Evolutionary conservation across 1,140 invertebrate species (phyloP), one percentile per base, ranked within the genome.

Genomic region (Aphaenogaster floridana): DNA sequence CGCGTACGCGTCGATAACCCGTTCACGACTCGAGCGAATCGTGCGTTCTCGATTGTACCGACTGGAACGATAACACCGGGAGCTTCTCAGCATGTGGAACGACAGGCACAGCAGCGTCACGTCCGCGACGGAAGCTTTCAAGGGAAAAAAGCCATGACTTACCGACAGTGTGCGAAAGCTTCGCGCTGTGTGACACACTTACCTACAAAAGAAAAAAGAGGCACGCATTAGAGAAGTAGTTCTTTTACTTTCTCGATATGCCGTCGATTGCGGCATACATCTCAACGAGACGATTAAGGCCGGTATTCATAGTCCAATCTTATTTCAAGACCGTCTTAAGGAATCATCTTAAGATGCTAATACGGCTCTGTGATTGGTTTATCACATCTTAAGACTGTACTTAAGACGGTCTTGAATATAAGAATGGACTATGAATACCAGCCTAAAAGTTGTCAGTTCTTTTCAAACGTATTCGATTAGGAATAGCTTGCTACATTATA

Each of bases 171-270:
- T 61, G 45, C 17, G 50, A 57, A 50, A 64, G 59, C 36, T 69
- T 79, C 28, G 50, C 52, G 57, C 4, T 21, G 78, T 78, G 66
- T 39, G 52, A 68, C 11, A 21, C 72, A 91, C 90, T 91, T 91
- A 91, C 90, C 90, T 91, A 85, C 64, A 89, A 91, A 91, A 90
- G 84, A 91, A 84, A 91, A 68, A 45, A 42, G 17, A 34, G n/a
- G 2, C 7, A 1, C 45, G 1, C 21, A 15, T 85, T 85, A 89
- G 17, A 64, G 50, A 8, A 5, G 8, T 50, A 34, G 7, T 42
- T 69, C 17, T 71, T 69, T 42, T 48, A 28, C 36, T 48, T n/a
- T 17, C 59, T 77, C n/a, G 45, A 64, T 42, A n/a, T 28, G 9
- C 1, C 21, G 28, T 68, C 48, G 9, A 69, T 68, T 48, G n/a